Conservation (phyloP, 2,113 vertebrate species). For the Strix uralensis region DNA sequence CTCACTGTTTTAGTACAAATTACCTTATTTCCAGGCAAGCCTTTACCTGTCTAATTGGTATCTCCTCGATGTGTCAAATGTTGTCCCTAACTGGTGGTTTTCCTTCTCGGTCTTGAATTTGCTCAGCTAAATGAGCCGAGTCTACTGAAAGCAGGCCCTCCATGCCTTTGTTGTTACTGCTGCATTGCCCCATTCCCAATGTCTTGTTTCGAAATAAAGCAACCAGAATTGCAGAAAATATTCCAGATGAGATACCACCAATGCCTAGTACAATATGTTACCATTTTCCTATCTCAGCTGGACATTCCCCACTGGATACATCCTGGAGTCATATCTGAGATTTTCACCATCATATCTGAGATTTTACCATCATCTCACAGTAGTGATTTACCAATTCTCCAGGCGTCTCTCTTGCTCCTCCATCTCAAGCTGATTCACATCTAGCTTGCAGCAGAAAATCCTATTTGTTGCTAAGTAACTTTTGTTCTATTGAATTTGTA, state of each 20-base stretch:
- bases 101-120: background rate
- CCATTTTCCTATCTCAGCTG: background rate
- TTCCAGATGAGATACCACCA: background rate
- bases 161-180: background rate
- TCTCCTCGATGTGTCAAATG: background rate
- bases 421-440: background rate
- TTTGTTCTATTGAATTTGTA: slow-evolving; percentile 30
- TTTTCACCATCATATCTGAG: background rate
- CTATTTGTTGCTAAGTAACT: slow-evolving; percentile 45
- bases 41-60: background rate
- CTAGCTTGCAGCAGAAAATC: slow-evolving; percentile 28
- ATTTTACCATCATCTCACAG: background rate
- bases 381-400: background rate
- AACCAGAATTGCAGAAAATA: background rate
- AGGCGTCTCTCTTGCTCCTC: background rate
- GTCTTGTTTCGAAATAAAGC: background rate
- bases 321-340: background rate
- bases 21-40: background rate
- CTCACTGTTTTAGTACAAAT: background rate
- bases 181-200: background rate
- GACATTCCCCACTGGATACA: background rate
- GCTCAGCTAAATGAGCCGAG: background rate
- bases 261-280: background rate
- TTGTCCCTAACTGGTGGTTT: background rate
- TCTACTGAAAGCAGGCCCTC: background rate